A percentile compares a stretch with the other conserved stretches of the same genome.
These are phyloP conservation scores for Protomyctophum bolini DNA, from an alignment of 2,113 vertebrate genomes.

Conservation along the genomic window DNA sequence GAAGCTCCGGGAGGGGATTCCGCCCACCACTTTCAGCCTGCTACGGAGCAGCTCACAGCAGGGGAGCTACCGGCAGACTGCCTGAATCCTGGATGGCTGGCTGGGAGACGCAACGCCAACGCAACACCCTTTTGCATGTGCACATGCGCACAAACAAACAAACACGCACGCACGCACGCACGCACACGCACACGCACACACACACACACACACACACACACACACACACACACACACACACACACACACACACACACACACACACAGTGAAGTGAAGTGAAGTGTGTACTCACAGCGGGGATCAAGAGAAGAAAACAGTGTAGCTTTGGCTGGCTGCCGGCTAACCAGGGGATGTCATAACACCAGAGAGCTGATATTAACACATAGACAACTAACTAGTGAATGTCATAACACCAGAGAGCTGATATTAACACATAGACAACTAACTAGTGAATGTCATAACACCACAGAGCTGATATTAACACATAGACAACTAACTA, in stretches of 20 bases:
- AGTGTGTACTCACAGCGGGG: constrained; percentile 10
- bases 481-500: too few relatives aligned
- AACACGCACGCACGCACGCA: constrained; percentile 31
- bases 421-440: too few relatives aligned
- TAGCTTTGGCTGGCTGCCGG: background rate
- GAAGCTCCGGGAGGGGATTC: constrained; percentile 65
- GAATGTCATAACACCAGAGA: too few relatives aligned
- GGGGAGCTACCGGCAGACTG: constrained; percentile 49
- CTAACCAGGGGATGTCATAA: constrained; percentile 18
- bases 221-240: constrained; percentile 51
- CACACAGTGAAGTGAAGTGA: constrained; percentile 4
- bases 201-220: constrained; percentile 37
- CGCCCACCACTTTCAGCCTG: constrained; percentile 56
- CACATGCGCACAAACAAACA: constrained; percentile 33
- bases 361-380: background rate
- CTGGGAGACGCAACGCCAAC: constrained; percentile 41
- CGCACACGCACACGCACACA: constrained; percentile 40
- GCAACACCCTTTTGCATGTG: constrained; percentile 37
- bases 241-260: constrained; percentile 39
- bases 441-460: too few relatives aligned
- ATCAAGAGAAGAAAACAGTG: background rate
- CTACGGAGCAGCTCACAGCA: constrained; percentile 50
- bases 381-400: background rate
- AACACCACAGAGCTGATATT: too few relatives aligned
- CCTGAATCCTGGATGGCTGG: constrained; percentile 34